These are phyloP conservation scores for Probaryconus sp. DNA, from an alignment of 1,140 invertebrate genomes.

Conservation along the genomic window DNA sequence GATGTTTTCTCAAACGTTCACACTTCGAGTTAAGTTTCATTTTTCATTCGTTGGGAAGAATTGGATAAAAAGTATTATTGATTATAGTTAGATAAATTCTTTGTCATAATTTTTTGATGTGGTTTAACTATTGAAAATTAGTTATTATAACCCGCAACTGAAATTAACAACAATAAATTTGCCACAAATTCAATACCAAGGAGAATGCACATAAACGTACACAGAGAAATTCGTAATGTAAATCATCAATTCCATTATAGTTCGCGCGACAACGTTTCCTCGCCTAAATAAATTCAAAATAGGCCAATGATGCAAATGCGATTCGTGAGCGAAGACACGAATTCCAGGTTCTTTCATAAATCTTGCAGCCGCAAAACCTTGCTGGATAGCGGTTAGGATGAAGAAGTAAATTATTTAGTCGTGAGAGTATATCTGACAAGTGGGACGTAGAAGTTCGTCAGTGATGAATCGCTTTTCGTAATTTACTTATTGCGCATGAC, in stretches of 20 bases:
- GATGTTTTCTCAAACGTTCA: too few relatives aligned
- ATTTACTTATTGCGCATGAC: conserved; percentile 63
- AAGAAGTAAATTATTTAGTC: conserved; percentile 64
- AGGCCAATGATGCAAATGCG: conserved; percentile 46
- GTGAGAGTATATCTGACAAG: conserved; percentile 58
- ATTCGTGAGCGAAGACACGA: conserved; percentile 34
- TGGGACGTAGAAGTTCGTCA: conserved; percentile 58
- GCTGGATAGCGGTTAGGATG: conserved; percentile 50
- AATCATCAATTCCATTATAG: conserved; percentile 7
- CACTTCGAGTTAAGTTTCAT: too few relatives aligned
- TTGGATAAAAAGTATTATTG: too few relatives aligned
- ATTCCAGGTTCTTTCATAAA: conserved; percentile 52
- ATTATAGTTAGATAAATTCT: too few relatives aligned
- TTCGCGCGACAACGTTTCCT: conserved; percentile 13
- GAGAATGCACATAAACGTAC: too few relatives aligned
- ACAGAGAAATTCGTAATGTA: not conserved
- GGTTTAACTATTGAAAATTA: too few relatives aligned
- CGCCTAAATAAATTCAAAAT: conserved; percentile 27
- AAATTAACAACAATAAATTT: too few relatives aligned
- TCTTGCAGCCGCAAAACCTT: conserved; percentile 43
- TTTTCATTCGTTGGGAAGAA: too few relatives aligned
- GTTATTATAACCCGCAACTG: too few relatives aligned
- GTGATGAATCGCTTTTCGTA: conserved; percentile 62
- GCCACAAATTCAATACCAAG: too few relatives aligned
- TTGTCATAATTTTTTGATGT: too few relatives aligned